A percentile compares a stretch with the other conserved stretches of the same genome.
These are phyloP conservation scores for Sicus ferrugineus DNA, from an alignment of 2,888 invertebrate genomes.

Conservation along the genomic window DNA sequence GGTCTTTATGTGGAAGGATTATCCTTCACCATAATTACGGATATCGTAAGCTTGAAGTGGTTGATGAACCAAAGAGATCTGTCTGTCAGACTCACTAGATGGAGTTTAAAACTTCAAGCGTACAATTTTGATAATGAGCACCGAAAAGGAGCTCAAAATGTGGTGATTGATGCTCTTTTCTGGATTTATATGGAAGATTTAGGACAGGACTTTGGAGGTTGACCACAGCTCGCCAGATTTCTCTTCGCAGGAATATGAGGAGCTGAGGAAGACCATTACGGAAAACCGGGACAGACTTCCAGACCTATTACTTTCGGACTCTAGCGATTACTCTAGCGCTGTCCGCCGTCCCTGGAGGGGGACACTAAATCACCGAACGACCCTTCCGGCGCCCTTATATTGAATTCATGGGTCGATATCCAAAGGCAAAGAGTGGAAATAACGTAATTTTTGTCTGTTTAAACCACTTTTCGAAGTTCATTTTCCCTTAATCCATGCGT, in stretches of 20 bases:
- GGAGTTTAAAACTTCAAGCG: conserved; percentile 41
- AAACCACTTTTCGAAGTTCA: background rate
- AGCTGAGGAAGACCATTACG: background rate
- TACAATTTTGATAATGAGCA: conserved; percentile 36
- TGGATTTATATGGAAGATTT: background rate
- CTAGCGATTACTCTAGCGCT: conserved; percentile 1
- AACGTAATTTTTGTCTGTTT: conserved; percentile 15
- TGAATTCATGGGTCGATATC: conserved; percentile 35
- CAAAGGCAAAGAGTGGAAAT: background rate
- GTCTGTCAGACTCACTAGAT: conserved; percentile 44
- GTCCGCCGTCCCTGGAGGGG: background rate
- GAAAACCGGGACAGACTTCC: background rate
- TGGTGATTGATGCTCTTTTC: background rate
- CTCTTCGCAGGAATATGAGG: background rate
- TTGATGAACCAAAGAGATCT: conserved; percentile 45
- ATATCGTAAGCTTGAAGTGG: conserved; percentile 46
- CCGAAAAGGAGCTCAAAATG: background rate
- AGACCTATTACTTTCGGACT: conserved; percentile 3
- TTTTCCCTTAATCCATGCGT: background rate
- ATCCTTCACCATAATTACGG: conserved; percentile 41
- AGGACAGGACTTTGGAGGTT: too few species aligned
- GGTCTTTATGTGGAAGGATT: conserved; percentile 38
- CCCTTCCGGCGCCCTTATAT: conserved; percentile 15
- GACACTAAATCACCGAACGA: background rate
- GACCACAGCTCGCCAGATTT: background rate